phyloP scores from a whole-genome alignment of 1,140 invertebrate genomes.

The Samia ricini region DNA sequence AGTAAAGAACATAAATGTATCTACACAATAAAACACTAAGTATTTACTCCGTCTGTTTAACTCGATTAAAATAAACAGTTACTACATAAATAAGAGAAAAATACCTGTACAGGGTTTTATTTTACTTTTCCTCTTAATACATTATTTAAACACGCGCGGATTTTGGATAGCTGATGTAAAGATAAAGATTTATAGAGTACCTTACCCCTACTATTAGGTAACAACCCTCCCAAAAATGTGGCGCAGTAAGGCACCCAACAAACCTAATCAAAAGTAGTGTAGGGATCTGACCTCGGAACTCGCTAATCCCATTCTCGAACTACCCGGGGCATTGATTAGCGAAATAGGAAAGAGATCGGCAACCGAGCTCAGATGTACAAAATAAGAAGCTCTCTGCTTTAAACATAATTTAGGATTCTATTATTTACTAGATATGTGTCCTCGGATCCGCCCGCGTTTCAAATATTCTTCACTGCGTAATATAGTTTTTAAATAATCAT shows the following conservation, averaged over 20 bases:
- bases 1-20: no score
- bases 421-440: no score
- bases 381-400: constrained; percentile 1
- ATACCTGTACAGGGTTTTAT: no score
- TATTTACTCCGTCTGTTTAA: no score
- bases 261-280: constrained; percentile 14
- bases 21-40: no score
- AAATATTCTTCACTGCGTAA: no score
- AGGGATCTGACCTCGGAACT: background rate
- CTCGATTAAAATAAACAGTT: no score
- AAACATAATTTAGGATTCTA: background rate
- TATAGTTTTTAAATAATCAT: no score
- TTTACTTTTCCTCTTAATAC: background rate
- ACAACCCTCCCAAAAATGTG: background rate
- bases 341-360: background rate
- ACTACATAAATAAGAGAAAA: no score
- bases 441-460: no score
- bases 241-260: constrained; percentile 1
- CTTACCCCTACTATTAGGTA: no score
- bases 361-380: background rate
- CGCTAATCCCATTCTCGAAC: constrained; percentile 7
- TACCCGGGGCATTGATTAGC: constrained; percentile 8
- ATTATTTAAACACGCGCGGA: background rate
- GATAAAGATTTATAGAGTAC: background rate
- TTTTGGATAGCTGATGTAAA: background rate